Conservation (phyloP, 2,113 vertebrate genomes). For the Charadrius vociferus region DNA sequence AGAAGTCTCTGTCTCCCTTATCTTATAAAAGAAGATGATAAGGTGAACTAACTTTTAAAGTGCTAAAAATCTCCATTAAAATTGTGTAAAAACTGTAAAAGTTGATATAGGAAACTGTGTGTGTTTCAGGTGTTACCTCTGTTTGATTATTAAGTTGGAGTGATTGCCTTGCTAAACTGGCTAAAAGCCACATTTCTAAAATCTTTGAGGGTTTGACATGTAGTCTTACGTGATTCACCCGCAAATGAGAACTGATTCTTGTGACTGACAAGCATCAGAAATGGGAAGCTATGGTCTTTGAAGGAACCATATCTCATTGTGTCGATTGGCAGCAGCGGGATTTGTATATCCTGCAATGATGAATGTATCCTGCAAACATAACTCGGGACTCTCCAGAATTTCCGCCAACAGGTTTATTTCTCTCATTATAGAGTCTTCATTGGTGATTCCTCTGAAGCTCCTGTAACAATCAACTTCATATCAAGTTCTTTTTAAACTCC, state of each 20-base stretch:
- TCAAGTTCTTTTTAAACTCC: neutral
- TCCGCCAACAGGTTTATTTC: conserved; percentile 80
- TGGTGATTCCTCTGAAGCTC: conserved; percentile 82
- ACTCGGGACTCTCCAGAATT: conserved; percentile 75
- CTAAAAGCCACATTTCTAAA: neutral
- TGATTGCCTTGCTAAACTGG: fast-evolving
- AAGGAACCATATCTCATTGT: conserved; percentile 90
- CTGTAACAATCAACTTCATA: conserved; percentile 42
- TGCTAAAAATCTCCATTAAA: neutral
- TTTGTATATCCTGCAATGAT: conserved; percentile 90
- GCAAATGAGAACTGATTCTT: neutral
- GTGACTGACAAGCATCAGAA: neutral
- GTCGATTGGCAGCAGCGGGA: conserved; percentile 80
- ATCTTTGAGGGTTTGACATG: neutral
- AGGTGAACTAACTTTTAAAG: neutral
- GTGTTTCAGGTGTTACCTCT: neutral
- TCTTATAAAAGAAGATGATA: neutral
- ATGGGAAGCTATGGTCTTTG: conserved; percentile 69
- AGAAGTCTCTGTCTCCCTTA: neutral
- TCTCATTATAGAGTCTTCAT: conserved; percentile 81
- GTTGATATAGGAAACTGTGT: fast-evolving
- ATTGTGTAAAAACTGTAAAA: neutral
- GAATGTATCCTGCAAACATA: conserved; percentile 78
- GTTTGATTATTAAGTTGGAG: neutral
- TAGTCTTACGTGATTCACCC: neutral